Percentiles rank a stretch among this genome's conserved stretches.
phyloP scores from a whole-genome alignment of 2,113 vertebrate species.

The Xerus inauris region DNA sequence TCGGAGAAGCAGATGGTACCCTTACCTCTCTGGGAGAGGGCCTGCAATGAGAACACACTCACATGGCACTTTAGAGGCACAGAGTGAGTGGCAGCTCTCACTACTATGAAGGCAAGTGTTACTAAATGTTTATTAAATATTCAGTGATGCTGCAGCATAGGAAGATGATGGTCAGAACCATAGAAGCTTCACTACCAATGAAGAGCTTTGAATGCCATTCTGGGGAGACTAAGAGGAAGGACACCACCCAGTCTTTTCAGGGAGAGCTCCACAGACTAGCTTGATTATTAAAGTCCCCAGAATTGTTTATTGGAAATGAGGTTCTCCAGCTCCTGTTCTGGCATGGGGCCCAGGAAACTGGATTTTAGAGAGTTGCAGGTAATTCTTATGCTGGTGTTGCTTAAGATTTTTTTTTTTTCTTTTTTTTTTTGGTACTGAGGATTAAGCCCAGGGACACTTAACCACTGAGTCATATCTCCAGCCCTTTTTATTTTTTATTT shows the following conservation, averaged over 20 bases:
- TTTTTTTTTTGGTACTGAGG: no score
- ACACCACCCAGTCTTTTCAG: rapidly evolving
- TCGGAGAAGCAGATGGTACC: rapidly evolving
- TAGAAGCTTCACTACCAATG: background rate
- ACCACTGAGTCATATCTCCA: no score
- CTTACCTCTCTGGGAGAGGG: background rate
- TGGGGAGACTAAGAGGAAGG: background rate
- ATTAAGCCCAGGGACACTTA: no score
- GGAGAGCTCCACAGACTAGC: background rate
- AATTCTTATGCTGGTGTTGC: no score
- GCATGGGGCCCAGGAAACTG: background rate
- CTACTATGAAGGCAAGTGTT: background rate
- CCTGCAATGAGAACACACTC: rapidly evolving
- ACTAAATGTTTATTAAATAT: background rate
- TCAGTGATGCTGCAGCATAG: background rate
- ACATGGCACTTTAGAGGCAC: background rate
- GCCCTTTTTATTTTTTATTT: no score
- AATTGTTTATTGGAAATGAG: background rate
- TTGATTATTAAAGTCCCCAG: background rate
- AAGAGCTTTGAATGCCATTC: background rate
- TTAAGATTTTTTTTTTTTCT: background rate
- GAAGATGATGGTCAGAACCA: background rate
- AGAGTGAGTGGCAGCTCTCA: background rate
- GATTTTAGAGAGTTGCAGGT: background rate
- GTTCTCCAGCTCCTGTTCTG: background rate